Conservation (phyloP, 2,113 vertebrate species). For the Hylia prasina region DNA sequence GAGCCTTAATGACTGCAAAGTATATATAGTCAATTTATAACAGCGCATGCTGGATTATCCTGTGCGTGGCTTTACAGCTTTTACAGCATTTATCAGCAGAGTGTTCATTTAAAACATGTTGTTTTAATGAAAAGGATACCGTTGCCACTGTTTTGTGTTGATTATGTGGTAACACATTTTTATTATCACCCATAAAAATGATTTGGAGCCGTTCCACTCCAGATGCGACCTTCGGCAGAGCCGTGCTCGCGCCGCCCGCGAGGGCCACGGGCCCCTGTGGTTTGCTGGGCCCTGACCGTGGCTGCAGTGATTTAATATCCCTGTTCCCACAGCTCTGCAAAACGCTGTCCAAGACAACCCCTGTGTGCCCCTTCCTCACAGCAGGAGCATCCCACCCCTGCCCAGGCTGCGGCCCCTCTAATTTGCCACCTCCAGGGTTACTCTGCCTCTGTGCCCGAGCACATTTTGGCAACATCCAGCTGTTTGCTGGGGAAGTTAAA, state of each 20-base stretch:
- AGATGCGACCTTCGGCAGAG: neutral
- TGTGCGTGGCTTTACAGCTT: constrained; percentile 15
- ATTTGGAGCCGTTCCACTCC: constrained; percentile 41
- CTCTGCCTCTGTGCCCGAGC: neutral
- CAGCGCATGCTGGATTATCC: neutral
- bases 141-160: constrained; percentile 49
- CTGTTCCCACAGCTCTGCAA: neutral
- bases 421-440: neutral
- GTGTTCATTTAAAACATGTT: constrained; percentile 35
- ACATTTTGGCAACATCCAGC: neutral
- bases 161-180: constrained; percentile 59
- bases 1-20: neutral
- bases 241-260: neutral
- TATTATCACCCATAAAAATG: constrained; percentile 55
- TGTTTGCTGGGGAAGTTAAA: neutral
- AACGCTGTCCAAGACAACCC: neutral
- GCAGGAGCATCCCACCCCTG: neutral
- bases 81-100: constrained; percentile 36
- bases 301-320: neutral
- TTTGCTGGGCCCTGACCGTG: neutral
- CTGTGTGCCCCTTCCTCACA: neutral
- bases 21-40: neutral
- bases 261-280: neutral
- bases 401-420: neutral
- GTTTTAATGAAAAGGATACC: constrained; percentile 52